phyloP scores from a whole-genome alignment of 2,797 vertebrate species.

The Trachops cirrhosus region DNA sequence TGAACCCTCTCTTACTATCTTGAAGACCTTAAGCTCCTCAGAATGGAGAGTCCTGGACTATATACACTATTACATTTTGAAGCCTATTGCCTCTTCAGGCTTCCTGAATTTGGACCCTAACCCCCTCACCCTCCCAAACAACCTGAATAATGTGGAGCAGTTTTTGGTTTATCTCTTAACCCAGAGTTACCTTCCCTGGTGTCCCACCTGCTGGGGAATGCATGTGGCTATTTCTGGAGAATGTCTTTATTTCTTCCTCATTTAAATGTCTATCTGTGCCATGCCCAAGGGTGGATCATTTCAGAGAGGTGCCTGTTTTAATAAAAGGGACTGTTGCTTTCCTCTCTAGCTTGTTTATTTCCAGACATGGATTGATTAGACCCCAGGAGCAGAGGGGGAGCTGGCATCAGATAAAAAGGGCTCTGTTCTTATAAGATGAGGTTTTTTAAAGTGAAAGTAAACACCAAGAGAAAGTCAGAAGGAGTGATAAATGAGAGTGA shows the following conservation, averaged over 20 bases:
- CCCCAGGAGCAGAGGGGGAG: conserved; percentile 11
- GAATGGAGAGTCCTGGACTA: background rate
- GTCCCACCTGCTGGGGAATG: background rate
- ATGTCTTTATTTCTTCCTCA: background rate
- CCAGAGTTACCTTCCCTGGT: background rate
- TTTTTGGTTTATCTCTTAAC: conserved; percentile 1
- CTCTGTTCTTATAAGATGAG: conserved; percentile 52
- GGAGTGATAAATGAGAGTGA: conserved; percentile 38
- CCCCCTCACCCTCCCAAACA: no score
- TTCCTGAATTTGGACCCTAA: background rate
- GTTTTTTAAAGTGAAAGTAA: conserved; percentile 61
- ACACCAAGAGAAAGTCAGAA: conserved; percentile 35
- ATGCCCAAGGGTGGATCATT: background rate
- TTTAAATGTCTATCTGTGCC: conserved; percentile 3
- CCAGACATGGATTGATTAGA: conserved; percentile 64
- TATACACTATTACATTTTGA: background rate
- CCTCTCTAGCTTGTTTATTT: conserved; percentile 57
- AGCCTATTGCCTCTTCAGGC: background rate
- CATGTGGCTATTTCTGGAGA: background rate
- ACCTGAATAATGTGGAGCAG: background rate
- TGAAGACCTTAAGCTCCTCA: background rate
- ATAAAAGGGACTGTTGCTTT: conserved; percentile 31
- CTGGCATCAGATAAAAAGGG: conserved; percentile 59
- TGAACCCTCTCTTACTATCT: background rate
- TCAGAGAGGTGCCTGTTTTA: conserved; percentile 50